Evolutionary conservation across 2,888 invertebrate species (phyloP), one percentile per base, ranked within the genome.

Genomic region (Chloroclystis v-ata): DNA sequence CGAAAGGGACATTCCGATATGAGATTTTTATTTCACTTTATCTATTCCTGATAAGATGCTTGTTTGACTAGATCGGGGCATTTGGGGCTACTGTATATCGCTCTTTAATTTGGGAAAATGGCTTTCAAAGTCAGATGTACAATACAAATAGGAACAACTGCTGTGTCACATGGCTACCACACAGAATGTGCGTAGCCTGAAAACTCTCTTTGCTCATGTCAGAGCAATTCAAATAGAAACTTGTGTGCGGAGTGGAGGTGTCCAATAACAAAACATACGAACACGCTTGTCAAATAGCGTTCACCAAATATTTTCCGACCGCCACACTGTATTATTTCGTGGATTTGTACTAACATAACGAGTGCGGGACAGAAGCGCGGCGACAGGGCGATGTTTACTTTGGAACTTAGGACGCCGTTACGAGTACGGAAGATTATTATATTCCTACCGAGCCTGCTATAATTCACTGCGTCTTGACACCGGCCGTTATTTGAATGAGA

Each of bases 221-320:
- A 74, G 66, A 65, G 69, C 75, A 78, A 73, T 67, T 62, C 78
- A 82, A 84, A 84, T 69, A 81, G 74, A 72, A 73, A 79, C 68
- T 20, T 77, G 77, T 79, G 69, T 77, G 69, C 71, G 67, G 69
- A 78, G 78, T 77, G 65, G 75, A 80, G 80, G 85, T 86, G 82
- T 84, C 81, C 83, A 80, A 78, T 84, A 72, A 81, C 84, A 82
- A 79, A 82, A 74, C 80, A 77, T 73, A 82, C 78, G 79, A 78
- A 80, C 83, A 80, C 78, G 79, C 80, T 81, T 78, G 78, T 77
- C 85, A 86, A 86, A 86, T 72, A 86, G 60, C 71, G 72, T 66
- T 79, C 73, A 72, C 69, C 81, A 86, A 86, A 85, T 83, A 85
- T 86, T 83, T 78, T 70, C 73, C 71, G 66, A 73, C 69, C 73